Conservation (phyloP, 2,113 vertebrate species). For the Colistium nudipinnis region DNA sequence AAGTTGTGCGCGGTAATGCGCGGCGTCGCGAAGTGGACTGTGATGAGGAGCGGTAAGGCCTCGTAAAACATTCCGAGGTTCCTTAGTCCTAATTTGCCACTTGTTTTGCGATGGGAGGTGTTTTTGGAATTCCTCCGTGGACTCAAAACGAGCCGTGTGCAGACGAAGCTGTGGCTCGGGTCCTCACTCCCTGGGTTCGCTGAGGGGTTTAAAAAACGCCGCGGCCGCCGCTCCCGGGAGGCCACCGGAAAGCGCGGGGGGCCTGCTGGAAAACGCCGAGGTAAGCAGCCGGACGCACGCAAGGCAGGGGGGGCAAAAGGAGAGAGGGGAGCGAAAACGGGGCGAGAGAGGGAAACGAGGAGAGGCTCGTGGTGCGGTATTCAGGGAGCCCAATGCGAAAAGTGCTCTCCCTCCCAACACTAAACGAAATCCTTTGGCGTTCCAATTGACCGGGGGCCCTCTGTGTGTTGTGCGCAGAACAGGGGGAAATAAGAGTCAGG, state of each 20-base stretch:
- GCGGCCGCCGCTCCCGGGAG: conserved; percentile 20
- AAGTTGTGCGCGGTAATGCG: no score
- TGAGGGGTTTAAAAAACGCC: conserved; percentile 38
- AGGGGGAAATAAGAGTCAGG: neutral
- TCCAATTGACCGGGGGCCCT: conserved; percentile 1
- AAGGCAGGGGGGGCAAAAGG: neutral
- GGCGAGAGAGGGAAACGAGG: neutral
- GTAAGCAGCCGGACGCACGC: neutral
- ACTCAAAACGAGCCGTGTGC: conserved; percentile 18
- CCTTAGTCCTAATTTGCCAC: conserved; percentile 15
- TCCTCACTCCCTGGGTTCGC: conserved; percentile 6
- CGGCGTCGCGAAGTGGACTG: no score
- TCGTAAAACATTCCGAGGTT: no score
- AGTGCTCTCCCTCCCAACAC: conserved; percentile 4
- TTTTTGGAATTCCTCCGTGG: conserved; percentile 9
- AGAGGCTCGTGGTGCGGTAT: conserved; percentile 5
- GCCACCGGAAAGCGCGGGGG: conserved; percentile 7
- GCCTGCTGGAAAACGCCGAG: neutral
- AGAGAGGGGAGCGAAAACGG: neutral
- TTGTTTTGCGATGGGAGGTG: neutral
- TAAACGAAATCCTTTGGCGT: neutral
- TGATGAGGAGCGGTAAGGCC: no score
- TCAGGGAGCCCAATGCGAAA: conserved; percentile 14
- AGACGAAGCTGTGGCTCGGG: conserved; percentile 23
- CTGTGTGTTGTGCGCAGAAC: neutral